Base-by-base conservation (phyloP, 1,140 invertebrate species). In the Lepeophtheirus salmonis region DNA sequence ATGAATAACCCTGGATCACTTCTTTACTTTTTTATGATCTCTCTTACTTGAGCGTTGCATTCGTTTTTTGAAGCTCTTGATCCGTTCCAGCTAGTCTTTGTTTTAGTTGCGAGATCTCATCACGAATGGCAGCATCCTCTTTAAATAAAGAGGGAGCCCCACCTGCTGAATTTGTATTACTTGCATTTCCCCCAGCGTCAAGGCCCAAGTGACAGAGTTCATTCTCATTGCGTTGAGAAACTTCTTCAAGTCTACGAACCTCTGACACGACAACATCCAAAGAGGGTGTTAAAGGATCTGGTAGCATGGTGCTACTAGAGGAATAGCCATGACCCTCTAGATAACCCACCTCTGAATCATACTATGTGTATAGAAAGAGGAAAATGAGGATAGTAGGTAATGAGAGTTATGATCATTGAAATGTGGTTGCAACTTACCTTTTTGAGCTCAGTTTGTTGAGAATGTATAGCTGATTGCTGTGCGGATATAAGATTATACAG, bases 61-160 rank as follows among this genome's bases (percentile, higher is more conserved):
- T 57, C 12, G 55, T 57, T 41, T 57, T 57, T 20, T 57, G 55
- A 10, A 57, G 55, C 26, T 57, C 55, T 57, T 57, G 55, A 57
- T 57, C 55, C n/a, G 55, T 41, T 10, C 55, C 55, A 16, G 26
- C 55, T 17, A 57, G 26, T 41, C 55, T 57, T 57, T 57, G 55
- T 41, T 57, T 57, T 3, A 48, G 26, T 13, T 30, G 55, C 4
- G 26, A 26, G 2, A 57, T 24, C n/a, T 57, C 55, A 25, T 17
- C 26, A 14, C 26, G 14, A 23, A 57, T 25, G 2, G 13, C 16
- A 17, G 13, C 17, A 24, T 57, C 55, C 16, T 57, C 55, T 17
- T 57, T 16, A 17, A 23, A 10, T n/a, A 41, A 41, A 41, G 30
- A 41, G 6, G 30, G 30, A 6, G 30, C 30, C 6, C 30, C 30